A percentile compares a stretch with the other conserved stretches of the same genome.
phyloP scores from a whole-genome alignment of 1,140 invertebrate genomes.

The Papilio polyxenes region DNA sequence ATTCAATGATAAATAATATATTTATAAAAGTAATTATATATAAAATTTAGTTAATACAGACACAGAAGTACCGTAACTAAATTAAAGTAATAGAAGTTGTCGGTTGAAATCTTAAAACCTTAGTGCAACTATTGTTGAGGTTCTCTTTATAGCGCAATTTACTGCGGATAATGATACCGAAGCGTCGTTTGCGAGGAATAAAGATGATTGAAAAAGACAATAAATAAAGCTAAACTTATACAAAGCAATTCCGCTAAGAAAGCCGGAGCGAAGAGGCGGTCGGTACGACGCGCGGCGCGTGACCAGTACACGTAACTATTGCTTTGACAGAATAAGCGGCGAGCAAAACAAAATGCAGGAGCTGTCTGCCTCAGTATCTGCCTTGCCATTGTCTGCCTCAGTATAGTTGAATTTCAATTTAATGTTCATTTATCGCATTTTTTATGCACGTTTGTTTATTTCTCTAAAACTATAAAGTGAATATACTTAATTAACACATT shows the following conservation, averaged over 20 bases:
- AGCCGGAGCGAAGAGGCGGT: neutral
- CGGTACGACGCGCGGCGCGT: slow-evolving; percentile 40
- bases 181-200: slow-evolving; percentile 5
- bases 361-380: neutral
- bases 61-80: neutral
- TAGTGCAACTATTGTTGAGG: slow-evolving; percentile 1
- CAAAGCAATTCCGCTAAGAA: slow-evolving; percentile 20
- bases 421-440: neutral
- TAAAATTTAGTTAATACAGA: neutral
- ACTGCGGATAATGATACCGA: slow-evolving; percentile 20
- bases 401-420: neutral
- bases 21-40: no score
- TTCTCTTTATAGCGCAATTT: slow-evolving; percentile 13
- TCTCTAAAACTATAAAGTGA: no score
- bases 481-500: no score
- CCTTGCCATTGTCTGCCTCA: no score
- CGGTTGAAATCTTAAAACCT: neutral
- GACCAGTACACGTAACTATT: slow-evolving; percentile 52
- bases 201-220: slow-evolving; percentile 36
- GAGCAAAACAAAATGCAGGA: slow-evolving; percentile 40
- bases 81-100: slow-evolving; percentile 8
- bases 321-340: slow-evolving; percentile 50
- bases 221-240: slow-evolving; percentile 38
- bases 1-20: no score
- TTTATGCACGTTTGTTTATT: neutral